These are phyloP conservation scores for Acanthurus leucopareius DNA, from an alignment of 2,797 vertebrate genomes.

Conservation along the genomic window DNA sequence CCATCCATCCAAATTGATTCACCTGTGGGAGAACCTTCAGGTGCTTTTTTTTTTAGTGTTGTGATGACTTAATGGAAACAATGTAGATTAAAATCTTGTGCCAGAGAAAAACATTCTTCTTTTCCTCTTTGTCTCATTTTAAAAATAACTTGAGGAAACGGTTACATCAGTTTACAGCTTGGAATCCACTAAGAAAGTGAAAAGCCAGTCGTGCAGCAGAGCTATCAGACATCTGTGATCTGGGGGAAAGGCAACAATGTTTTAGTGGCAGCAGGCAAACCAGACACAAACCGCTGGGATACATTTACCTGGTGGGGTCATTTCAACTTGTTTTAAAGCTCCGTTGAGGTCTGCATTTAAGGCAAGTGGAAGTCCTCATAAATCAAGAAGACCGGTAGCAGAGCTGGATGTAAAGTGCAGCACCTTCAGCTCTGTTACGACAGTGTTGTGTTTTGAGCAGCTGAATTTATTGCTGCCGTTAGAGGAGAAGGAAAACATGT, in stretches of 20 bases:
- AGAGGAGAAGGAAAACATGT: not conserved
- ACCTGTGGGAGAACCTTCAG: not conserved
- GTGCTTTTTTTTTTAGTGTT: conserved; percentile 3
- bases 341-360: conserved; percentile 47
- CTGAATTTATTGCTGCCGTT: conserved; percentile 4
- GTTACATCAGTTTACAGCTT: conserved; percentile 37
- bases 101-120: not conserved
- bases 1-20: conserved; percentile 14
- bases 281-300: conserved; percentile 29
- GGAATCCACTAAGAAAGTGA: conserved; percentile 24
- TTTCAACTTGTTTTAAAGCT: conserved; percentile 59
- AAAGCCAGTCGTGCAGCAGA: conserved; percentile 3
- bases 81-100: not conserved
- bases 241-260: conserved; percentile 11
- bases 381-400: conserved; percentile 55
- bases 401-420: conserved; percentile 29
- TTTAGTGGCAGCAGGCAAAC: conserved; percentile 30
- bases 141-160: conserved; percentile 35
- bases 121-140: conserved; percentile 11
- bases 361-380: conserved; percentile 55
- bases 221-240: conserved; percentile 35
- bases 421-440: conserved; percentile 6
- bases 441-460: conserved; percentile 4
- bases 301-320: conserved; percentile 45
- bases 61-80: not conserved